Percentiles rank a stretch among this genome's conserved stretches.
These are phyloP conservation scores for Peromyscus polionotus DNA, from an alignment of 2,113 vertebrate genomes.

Conservation along the genomic window DNA sequence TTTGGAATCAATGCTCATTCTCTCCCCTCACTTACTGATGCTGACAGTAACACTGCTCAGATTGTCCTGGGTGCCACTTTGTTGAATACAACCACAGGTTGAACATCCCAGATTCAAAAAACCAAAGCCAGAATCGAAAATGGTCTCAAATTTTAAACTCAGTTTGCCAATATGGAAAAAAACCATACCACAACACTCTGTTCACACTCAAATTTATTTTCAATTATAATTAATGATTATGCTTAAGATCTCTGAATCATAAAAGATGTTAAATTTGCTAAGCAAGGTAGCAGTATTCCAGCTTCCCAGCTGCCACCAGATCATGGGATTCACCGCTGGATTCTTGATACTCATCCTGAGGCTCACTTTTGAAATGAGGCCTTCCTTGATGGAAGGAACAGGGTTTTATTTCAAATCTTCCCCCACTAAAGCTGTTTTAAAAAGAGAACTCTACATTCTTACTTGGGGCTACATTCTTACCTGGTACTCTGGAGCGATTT, in stretches of 20 bases:
- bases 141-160: not conserved
- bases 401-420: not conserved
- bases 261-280: accelerated
- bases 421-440: not conserved
- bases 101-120: not conserved
- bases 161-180: not conserved
- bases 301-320: not conserved
- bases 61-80: not conserved
- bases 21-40: not conserved
- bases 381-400: not conserved
- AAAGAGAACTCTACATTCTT: conserved; percentile 1
- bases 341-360: not conserved
- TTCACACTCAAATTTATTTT: not conserved
- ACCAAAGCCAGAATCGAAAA: not conserved
- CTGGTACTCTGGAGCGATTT: not conserved
- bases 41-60: not conserved
- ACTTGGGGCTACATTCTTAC: not conserved
- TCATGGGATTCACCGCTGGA: not conserved
- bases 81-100: not conserved
- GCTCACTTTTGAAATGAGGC: not conserved
- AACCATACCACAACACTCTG: not conserved
- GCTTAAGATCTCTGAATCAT: not conserved
- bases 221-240: not conserved
- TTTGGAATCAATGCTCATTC: conserved; percentile 31
- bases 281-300: not conserved